These are phyloP conservation scores for Hoplostethus atlanticus DNA, from an alignment of 2,797 vertebrate species.

Conservation along the genomic window DNA sequence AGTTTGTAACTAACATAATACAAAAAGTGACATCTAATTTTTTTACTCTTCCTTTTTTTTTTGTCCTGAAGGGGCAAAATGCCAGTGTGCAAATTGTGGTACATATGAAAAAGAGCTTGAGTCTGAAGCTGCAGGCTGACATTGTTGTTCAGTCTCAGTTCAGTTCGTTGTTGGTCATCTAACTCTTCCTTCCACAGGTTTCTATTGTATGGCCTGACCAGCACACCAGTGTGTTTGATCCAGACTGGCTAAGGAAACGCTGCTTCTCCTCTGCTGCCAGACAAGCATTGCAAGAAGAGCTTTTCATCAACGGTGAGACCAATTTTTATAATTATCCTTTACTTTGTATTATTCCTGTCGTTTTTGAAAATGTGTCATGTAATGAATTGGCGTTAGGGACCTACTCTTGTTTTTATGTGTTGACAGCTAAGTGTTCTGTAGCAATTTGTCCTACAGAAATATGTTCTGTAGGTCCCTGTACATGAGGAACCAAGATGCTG, in stretches of 20 bases:
- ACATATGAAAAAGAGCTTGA: neutral
- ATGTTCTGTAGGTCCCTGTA: conserved; percentile 8
- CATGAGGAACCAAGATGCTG: too few relatives aligned
- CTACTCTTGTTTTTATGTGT: neutral
- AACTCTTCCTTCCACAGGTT: conserved; percentile 81
- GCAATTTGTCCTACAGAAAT: too few relatives aligned
- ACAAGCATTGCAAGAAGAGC: conserved; percentile 84
- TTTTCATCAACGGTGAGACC: conserved; percentile 91
- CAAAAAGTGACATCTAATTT: too few relatives aligned
- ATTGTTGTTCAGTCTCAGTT: neutral
- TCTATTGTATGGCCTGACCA: conserved; percentile 91
- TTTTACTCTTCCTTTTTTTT: too few relatives aligned
- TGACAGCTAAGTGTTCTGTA: conserved; percentile 10
- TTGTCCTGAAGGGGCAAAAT: too few relatives aligned
- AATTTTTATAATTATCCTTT: neutral
- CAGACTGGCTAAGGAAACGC: conserved; percentile 93
- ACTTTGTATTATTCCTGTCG: neutral
- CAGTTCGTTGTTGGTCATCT: neutral
- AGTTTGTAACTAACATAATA: too few relatives aligned
- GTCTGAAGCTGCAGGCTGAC: neutral
- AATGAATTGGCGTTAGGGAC: neutral
- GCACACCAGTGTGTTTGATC: conserved; percentile 91
- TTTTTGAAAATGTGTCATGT: neutral
- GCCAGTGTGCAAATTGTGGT: too few relatives aligned
- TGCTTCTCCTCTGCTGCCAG: conserved; percentile 92